These are phyloP conservation scores for Meleagris gallopavo DNA, from an alignment of 2,113 vertebrate species.

Conservation along the genomic window DNA sequence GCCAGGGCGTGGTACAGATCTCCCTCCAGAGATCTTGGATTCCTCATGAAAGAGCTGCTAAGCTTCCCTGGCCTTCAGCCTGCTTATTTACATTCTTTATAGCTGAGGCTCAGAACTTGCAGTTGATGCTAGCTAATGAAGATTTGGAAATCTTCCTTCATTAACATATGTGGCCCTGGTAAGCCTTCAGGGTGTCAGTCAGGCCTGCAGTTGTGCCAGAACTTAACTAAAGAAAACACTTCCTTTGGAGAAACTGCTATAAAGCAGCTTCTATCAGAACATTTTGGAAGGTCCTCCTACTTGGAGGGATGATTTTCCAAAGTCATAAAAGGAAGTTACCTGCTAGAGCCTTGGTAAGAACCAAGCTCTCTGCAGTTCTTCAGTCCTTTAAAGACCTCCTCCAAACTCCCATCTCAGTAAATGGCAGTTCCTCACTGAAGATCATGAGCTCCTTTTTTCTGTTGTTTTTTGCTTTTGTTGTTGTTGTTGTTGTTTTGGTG, in stretches of 20 bases:
- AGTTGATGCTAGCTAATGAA: neutral
- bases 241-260: neutral
- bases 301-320: accelerated
- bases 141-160: neutral
- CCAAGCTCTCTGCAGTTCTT: neutral
- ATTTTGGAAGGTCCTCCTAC: neutral
- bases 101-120: neutral
- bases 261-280: neutral
- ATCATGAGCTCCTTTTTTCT: too few relatives aligned
- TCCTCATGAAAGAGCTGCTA: slow-evolving; percentile 23
- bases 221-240: neutral
- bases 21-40: neutral
- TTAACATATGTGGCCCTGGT: neutral
- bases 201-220: neutral
- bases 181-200: neutral
- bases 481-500: too few relatives aligned
- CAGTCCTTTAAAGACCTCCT: neutral
- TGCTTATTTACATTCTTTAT: neutral
- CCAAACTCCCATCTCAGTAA: neutral
- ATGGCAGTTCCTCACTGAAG: neutral
- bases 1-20: neutral
- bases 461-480: too few relatives aligned
- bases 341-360: neutral
- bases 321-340: neutral
- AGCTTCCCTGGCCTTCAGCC: slow-evolving; percentile 10